Evolutionary conservation across 2,113 vertebrate genomes (phyloP), one percentile per base, ranked within the genome.

Genomic region (Sebastes schlegelii): DNA sequence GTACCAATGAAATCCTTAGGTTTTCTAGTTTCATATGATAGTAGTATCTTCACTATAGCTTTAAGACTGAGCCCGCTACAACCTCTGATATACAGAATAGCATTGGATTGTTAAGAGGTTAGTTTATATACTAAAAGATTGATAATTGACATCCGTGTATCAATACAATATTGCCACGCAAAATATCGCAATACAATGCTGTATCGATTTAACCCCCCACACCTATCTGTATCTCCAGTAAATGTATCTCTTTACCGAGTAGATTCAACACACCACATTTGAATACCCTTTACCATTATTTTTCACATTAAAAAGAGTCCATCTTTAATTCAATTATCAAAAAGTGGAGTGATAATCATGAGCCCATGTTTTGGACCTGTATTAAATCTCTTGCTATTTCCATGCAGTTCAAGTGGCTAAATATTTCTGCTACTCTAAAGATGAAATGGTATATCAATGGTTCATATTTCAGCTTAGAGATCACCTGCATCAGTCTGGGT

Each of bases 401-500:
- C 34, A 48, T 4, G 14, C 23, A 48, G 5, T 57, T 60, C 6
- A n/a, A 19, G 12, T 19, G 42, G n/a, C 12, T 46, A 51, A 70
- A 46, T 26, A 77, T 57, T 12, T 73, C 19, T 51, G 64, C 58
- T 83, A 21, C 11, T 62, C 42, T 21, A 66, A 65, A 64, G 13
- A 16, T 40, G 21, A 74, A 72, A 86, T 7, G 0, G 6, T 19
- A 23, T 14, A 74, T 51, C 17, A 49, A 23, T 34, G 8, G 17
- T 68, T 79, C 3, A 19, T 51, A 54, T 79, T 49, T 77, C 23
- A 77, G 54, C 23, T 48, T 4, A 67, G 40, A 57, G 43, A 79
- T 76, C 60, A 80, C 68, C 67, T 84, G 73, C 58, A 55, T 79
- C 43, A 10, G 49, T 61, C 17, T 60, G 62, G 64, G 65, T 65